Evolutionary conservation across 1,140 invertebrate genomes (phyloP), one percentile per base, ranked within the genome.

Genomic region (Helicoverpa armigera): DNA sequence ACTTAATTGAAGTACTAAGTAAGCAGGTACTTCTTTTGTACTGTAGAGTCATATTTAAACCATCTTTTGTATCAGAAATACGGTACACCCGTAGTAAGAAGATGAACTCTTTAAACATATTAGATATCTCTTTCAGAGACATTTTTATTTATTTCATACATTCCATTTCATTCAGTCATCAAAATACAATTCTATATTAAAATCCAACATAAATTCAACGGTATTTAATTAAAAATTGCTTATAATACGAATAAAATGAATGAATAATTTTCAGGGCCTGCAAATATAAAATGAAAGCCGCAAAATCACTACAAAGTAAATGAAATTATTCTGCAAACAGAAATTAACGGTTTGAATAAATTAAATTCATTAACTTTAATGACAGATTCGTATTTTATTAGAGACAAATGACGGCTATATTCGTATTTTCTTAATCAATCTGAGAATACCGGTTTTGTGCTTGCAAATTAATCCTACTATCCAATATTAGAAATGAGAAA

Each of bases 271-370:
- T 65, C n/a, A 16, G n/a, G 10, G 10, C 5, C 12, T 31, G 18
- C 14, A 11, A 18, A 10, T 53, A 14, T 9, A 70, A n/a, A 53
- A 29, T 53, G 7, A 29, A 70, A 23, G 11, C 50, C 3, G 16
- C 65, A n/a, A 69, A 23, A 51, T 50, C n/a, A 12, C 16, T 53
- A 31, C 14, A 53, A 29, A 50, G 11, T 50, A 67, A 70, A 54
- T 70, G 18, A 50, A 54, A 53, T 70, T 70, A 51, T 9, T 14
- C 23, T 18, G 48, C 48, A 70, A 70, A 14, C 50, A 70, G 16
- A 53, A 70, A 54, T 70, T 53, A 43, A 54, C 13, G 67, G 18
- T 29, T 70, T 14, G 67, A 14, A 29, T 53, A 29, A 70, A 70
- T 70, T 29, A 53, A 53, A 70, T 54, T 70, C 18, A 53, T 70